Evolutionary conservation across 2,888 invertebrate species (phyloP).

Genomic region (Dasypolia templi): DNA sequence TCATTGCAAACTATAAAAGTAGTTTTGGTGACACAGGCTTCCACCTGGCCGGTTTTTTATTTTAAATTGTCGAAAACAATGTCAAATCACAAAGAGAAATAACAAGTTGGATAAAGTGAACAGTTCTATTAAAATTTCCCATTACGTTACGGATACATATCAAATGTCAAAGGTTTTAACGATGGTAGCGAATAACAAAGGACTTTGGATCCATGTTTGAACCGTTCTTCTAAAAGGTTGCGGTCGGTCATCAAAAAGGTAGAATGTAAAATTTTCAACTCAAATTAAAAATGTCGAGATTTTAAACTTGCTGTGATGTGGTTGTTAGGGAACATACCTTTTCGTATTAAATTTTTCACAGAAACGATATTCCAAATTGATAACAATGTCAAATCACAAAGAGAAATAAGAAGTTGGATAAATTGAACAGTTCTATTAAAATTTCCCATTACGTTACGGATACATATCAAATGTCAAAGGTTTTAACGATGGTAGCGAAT

Average conservation of each 20-base stretch:
- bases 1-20: not conserved
- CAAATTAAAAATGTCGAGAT: constrained; percentile 18
- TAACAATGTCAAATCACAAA: not conserved
- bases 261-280: constrained; percentile 9
- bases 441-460: not conserved
- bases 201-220: constrained; percentile 19
- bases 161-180: constrained; percentile 40
- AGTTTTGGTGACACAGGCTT: not conserved
- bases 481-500: constrained; percentile 18
- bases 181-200: constrained; percentile 41
- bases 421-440: not conserved
- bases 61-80: not conserved
- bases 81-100: not conserved
- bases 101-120: not conserved
- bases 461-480: constrained; percentile 49
- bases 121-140: constrained; percentile 3
- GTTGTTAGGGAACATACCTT: constrained; percentile 20
- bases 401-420: not conserved
- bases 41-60: not conserved
- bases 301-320: constrained; percentile 39
- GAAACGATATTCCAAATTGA: not conserved
- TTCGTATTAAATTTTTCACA: not conserved
- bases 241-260: constrained; percentile 11
- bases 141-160: constrained; percentile 24
- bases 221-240: not conserved